Evolutionary conservation across 2,797 vertebrate genomes (phyloP).

Genomic region (Hemibagrus guttatus): DNA sequence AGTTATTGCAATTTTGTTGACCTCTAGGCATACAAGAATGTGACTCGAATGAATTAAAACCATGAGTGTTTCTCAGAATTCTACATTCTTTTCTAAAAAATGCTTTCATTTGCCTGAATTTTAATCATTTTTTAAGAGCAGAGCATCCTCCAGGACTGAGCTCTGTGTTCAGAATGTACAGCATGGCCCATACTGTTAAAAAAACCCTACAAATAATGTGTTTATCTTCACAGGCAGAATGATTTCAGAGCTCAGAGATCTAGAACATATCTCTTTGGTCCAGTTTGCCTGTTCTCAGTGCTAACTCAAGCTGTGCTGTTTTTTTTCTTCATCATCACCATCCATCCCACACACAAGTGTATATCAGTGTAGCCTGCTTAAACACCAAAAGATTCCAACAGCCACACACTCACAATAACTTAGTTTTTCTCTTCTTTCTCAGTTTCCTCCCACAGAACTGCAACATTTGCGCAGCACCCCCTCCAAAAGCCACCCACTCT

Average conservation of each 20-base stretch:
- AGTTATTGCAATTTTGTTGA: background rate
- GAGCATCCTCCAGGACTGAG: background rate
- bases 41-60: background rate
- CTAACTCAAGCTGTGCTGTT: conserved; percentile 35
- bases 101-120: too few relatives aligned
- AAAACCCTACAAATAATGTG: background rate
- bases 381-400: conserved; percentile 27
- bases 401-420: conserved; percentile 22
- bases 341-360: conserved; percentile 45
- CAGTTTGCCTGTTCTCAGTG: conserved; percentile 3
- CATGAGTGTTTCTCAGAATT: background rate
- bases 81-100: too few relatives aligned
- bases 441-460: conserved; percentile 39
- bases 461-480: conserved; percentile 32
- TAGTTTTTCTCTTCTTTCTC: conserved; percentile 35
- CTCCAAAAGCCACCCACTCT: conserved; percentile 28
- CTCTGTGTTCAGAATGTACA: background rate
- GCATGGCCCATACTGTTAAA: background rate
- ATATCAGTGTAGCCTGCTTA: conserved; percentile 20
- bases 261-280: conserved; percentile 1
- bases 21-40: background rate
- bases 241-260: background rate
- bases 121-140: background rate
- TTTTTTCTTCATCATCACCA: background rate
- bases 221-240: background rate